phyloP scores from a whole-genome alignment of 2,113 vertebrate species.

The Seriola aureovittata region DNA sequence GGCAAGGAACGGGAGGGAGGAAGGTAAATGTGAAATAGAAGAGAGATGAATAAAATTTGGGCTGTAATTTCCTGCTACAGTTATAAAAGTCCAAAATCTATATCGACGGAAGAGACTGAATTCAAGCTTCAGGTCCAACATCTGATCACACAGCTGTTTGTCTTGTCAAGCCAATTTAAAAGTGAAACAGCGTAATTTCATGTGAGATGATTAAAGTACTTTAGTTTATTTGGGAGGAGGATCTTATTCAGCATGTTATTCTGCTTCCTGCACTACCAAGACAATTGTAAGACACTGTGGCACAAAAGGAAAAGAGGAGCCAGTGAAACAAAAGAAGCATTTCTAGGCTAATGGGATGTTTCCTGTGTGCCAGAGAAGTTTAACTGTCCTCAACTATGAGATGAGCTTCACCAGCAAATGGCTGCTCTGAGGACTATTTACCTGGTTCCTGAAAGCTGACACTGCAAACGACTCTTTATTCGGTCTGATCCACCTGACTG shows the following conservation, averaged over 20 bases:
- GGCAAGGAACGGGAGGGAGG: no score
- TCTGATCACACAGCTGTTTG: background rate
- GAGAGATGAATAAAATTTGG: background rate
- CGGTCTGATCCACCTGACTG: background rate
- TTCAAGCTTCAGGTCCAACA: background rate
- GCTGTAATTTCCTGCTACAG: background rate
- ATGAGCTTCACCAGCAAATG: background rate
- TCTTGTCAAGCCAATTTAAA: background rate
- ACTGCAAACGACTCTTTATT: background rate
- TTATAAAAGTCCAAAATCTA: conserved; percentile 1
- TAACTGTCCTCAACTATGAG: background rate
- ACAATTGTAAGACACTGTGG: background rate
- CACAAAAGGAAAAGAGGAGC: background rate
- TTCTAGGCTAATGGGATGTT: conserved; percentile 3
- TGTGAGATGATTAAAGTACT: background rate
- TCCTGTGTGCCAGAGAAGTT: background rate
- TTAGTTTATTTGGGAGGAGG: background rate
- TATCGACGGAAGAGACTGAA: background rate
- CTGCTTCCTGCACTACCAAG: background rate
- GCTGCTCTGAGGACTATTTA: background rate
- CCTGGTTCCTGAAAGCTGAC: background rate
- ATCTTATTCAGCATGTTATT: background rate
- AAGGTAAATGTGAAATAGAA: background rate
- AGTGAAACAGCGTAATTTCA: background rate
- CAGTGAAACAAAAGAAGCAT: background rate